Base-by-base conservation (phyloP, 2,797 vertebrate species). In the Xiphophorus birchmanni region DNA sequence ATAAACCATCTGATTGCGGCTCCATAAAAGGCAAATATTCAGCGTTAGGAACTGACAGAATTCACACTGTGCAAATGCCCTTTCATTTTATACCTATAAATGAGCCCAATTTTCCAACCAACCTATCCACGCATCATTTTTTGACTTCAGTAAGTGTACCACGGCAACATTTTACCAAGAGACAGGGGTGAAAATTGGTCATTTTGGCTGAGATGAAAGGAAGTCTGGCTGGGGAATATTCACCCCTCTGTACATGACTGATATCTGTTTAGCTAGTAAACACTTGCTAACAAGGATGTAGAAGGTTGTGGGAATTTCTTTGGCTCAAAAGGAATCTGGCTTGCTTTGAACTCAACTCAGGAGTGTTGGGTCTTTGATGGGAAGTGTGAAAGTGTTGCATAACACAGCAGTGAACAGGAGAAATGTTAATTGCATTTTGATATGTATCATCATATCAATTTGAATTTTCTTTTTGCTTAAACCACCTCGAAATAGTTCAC, bases 361-460 rank as follows among this genome's bases (percentile, higher is more conserved):
- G 45, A 73, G 76, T 72, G 79, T 80, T 78, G 56, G 72, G 58
- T 87, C 47, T 67, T 72, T 69, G 54, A 77, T 86, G 83, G 85
- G 81, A 76, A 74, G 10, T 26, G 37, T 42, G 32, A 29, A 29
- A 21, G 26, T 52, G 65, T 52, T 56, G 21, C 65, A 12, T 69
- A 42, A 69, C 65, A 40, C 10, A 23, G 37, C 37, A 44, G 35
- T 52, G 23, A 72, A 35, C 23, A 52, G 48, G 7, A 71, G 12
- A 8, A 1, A 37, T 37, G 18, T 21, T 35, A 65, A 21, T 65
- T 65, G 60, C 29, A 65, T 65, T 65, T 65, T 65, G 5, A 37
- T 37, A 65, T 60, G 29, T 1, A 35, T 35, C 15, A 35, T 32
- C 29, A 32, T 63, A 63, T 35, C 32, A 63, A 63, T 37, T 65